phyloP scores from a whole-genome alignment of 2,888 invertebrate genomes.

The Leptinotarsa tumamoca region DNA sequence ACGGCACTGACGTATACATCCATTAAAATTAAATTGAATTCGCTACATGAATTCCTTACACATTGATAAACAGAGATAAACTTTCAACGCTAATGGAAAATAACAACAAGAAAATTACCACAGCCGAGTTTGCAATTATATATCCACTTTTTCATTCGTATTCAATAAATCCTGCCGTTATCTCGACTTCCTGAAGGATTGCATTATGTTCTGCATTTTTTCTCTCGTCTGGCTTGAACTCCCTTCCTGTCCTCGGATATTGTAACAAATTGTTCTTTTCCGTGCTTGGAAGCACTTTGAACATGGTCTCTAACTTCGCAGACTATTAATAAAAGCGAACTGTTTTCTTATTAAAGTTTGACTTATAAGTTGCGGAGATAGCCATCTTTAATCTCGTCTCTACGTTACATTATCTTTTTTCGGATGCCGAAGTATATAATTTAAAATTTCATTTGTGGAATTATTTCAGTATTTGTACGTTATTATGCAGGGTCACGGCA shows the following conservation, averaged over 20 bases:
- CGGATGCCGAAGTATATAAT: slow-evolving; percentile 57
- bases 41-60: not conserved
- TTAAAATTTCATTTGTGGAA: slow-evolving; percentile 65
- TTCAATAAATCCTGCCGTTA: slow-evolving; percentile 8
- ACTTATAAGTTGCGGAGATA: slow-evolving; percentile 65
- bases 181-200: slow-evolving; percentile 17
- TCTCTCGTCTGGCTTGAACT: slow-evolving; percentile 28
- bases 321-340: slow-evolving; percentile 64
- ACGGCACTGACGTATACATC: not conserved
- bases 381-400: slow-evolving; percentile 67
- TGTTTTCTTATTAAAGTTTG: slow-evolving; percentile 67
- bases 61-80: not conserved
- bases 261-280: slow-evolving; percentile 60
- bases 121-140: slow-evolving; percentile 2
- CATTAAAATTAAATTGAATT: not conserved
- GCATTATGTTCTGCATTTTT: slow-evolving; percentile 25
- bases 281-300: slow-evolving; percentile 62
- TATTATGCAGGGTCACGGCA: slow-evolving; percentile 23
- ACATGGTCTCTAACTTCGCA: slow-evolving; percentile 55
- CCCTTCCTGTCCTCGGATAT: slow-evolving; percentile 37
- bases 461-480: slow-evolving; percentile 55
- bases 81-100: slow-evolving; percentile 11
- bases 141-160: slow-evolving; percentile 6
- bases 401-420: slow-evolving; percentile 62
- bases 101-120: slow-evolving; percentile 5